Evolutionary conservation across 1,140 invertebrate species (phyloP).

Genomic region (Copidosoma floridanum): DNA sequence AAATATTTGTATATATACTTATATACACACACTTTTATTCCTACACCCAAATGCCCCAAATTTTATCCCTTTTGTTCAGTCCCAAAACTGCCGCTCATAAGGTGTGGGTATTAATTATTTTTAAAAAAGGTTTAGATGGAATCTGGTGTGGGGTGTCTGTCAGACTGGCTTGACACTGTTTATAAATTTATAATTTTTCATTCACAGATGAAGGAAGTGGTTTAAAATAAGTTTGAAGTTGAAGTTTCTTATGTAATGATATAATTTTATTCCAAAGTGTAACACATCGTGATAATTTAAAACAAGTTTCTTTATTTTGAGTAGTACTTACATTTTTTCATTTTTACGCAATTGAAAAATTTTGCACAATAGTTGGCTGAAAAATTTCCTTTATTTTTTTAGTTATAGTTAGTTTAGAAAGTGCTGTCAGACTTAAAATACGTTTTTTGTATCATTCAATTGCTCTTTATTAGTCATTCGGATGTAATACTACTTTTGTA

Average conservation of each 20-base stretch:
- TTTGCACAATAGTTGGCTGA: too few relatives aligned
- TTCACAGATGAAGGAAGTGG: not conserved
- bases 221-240: too few relatives aligned
- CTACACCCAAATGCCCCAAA: too few relatives aligned
- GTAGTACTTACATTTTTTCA: not conserved
- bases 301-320: not conserved
- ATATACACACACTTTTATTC: too few relatives aligned
- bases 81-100: not conserved
- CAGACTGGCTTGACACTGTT: too few relatives aligned
- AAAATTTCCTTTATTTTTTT: too few relatives aligned
- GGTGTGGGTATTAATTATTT: not conserved
- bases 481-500: not conserved
- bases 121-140: too few relatives aligned
- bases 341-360: too few relatives aligned
- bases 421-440: too few relatives aligned
- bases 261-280: constrained; percentile 7
- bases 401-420: not conserved
- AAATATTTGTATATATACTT: too few relatives aligned
- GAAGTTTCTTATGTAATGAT: not conserved
- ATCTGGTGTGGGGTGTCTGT: too few relatives aligned
- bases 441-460: too few relatives aligned
- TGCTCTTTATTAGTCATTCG: not conserved
- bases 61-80: not conserved
- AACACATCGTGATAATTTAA: constrained; percentile 1
- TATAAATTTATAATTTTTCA: not conserved